Evolutionary conservation across 2,888 invertebrate genomes (phyloP).

Genomic region (Theretra japonica): DNA sequence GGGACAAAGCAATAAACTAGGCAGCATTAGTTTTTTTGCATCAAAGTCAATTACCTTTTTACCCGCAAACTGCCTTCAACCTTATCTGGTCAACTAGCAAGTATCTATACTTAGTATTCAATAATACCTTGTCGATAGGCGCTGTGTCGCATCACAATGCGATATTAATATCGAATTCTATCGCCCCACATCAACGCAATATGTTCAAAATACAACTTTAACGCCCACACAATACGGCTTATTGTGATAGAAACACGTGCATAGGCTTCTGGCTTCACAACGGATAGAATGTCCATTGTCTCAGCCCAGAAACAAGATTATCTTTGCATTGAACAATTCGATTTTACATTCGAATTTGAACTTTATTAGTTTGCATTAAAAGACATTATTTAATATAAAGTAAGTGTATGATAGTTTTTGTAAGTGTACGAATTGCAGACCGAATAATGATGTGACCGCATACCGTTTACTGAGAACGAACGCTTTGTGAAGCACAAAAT

Average conservation of each 20-base stretch:
- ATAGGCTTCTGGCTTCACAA: conserved; percentile 47
- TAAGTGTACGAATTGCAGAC: conserved; percentile 51
- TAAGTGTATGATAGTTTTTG: conserved; percentile 35
- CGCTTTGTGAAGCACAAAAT: conserved; percentile 58
- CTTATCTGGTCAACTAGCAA: conserved; percentile 40
- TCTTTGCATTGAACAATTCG: conserved; percentile 40
- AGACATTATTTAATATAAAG: conserved; percentile 30
- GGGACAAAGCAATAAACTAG: too few relatives aligned
- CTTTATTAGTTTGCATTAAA: conserved; percentile 48
- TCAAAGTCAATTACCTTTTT: not conserved
- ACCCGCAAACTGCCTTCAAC: conserved; percentile 1
- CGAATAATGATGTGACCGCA: conserved; percentile 73
- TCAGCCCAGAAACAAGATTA: conserved; percentile 52
- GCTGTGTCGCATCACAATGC: conserved; percentile 57
- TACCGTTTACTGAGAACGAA: conserved; percentile 60
- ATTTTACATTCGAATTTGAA: conserved; percentile 48
- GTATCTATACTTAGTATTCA: conserved; percentile 51
- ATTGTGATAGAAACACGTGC: conserved; percentile 37
- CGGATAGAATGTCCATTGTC: conserved; percentile 75
- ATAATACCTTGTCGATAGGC: conserved; percentile 47
- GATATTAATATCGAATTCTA: conserved; percentile 50
- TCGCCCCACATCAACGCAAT: conserved; percentile 38
- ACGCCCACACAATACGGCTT: conserved; percentile 36
- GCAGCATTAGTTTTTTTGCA: not conserved
- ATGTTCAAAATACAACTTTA: conserved; percentile 40